A percentile compares a stretch with the other conserved stretches of the same genome.
Evolutionary conservation across 2,797 vertebrate genomes (phyloP).

Genomic region (Paratrypauchen microcephalus): DNA sequence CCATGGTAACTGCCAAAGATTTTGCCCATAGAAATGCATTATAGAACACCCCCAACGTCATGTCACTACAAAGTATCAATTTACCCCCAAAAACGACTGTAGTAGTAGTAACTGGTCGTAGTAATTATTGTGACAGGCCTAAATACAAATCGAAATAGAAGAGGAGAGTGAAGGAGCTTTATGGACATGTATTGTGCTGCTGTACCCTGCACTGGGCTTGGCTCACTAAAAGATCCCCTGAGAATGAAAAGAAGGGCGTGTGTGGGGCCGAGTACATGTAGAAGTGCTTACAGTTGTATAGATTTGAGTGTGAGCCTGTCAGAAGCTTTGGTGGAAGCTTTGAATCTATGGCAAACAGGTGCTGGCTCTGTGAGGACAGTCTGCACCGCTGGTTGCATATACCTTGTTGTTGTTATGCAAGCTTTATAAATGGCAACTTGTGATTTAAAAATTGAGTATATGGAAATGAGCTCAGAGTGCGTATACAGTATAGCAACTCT

Average conservation of each 20-base stretch:
- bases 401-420: slow-evolving; percentile 45
- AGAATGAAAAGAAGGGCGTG: slow-evolving; percentile 70
- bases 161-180: slow-evolving; percentile 39
- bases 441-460: slow-evolving; percentile 3
- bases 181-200: slow-evolving; percentile 69
- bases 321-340: slow-evolving; percentile 49
- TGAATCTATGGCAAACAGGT: slow-evolving; percentile 33
- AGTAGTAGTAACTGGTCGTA: no score
- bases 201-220: slow-evolving; percentile 67
- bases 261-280: slow-evolving; percentile 43
- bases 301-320: slow-evolving; percentile 36
- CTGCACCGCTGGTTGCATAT: slow-evolving; percentile 53
- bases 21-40: no score
- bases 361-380: slow-evolving; percentile 48
- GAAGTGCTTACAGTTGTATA: slow-evolving; percentile 50
- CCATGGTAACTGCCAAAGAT: no score
- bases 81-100: no score
- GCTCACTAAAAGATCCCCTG: slow-evolving; percentile 77
- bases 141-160: slow-evolving; percentile 11
- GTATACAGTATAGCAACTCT: slow-evolving; percentile 18
- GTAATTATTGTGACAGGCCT: no score
- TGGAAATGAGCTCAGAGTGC: slow-evolving; percentile 14
- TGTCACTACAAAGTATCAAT: no score
- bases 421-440: slow-evolving; percentile 32
- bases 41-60: no score